Base-by-base conservation (phyloP, 2,888 invertebrate genomes). In the Drosophila helvetica region DNA sequence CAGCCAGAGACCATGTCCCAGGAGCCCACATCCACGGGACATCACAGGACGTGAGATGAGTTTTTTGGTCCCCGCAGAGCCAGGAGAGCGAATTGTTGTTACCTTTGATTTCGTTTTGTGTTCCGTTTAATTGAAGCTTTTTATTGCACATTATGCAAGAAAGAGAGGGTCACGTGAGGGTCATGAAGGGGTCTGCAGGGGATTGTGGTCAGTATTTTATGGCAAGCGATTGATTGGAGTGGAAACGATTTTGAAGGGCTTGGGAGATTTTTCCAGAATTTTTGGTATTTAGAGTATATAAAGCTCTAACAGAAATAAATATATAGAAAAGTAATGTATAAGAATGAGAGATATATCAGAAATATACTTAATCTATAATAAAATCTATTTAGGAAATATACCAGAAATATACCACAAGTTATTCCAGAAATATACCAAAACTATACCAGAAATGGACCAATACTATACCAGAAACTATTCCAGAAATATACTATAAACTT, bases 111-210 rank as follows among this genome's bases (percentile, higher is more conserved):
- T 78, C 73, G 75, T 81, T 74, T 76, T 73, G 38, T n/a, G 38
- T 74, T 74, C 73, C 69, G 55, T 74, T 80, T 87, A 87, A 86
- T 88, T 87, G 80, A 74, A 82, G 83, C 82, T 82, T 85, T 85
- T 87, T 81, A 80, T 79, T 78, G 62, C 82, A 68, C 75, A 80
- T 77, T 65, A 59, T 62, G 51, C 61, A 46, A 61, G 63, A 58
- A 48, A 2, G n/a, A 7, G 30, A n/a, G 48, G 48, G 25, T 38
- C 38, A 6, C 6, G 38, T 2, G 7, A 15, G 15, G 15, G 6
- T 6, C 38, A 38, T 7, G 7, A 7, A 38, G 2, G 38, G 56
- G 19, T 56, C 19, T n/a, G 46, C 5, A 15, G 30, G 43, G 6
- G 12, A 56, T 46, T 18, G 15, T 30, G 15, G 38, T 15, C 38